Percentiles rank a stretch among this genome's conserved stretches.
Evolutionary conservation across 1,140 invertebrate species (phyloP).

Genomic region (Portunus trituberculatus): DNA sequence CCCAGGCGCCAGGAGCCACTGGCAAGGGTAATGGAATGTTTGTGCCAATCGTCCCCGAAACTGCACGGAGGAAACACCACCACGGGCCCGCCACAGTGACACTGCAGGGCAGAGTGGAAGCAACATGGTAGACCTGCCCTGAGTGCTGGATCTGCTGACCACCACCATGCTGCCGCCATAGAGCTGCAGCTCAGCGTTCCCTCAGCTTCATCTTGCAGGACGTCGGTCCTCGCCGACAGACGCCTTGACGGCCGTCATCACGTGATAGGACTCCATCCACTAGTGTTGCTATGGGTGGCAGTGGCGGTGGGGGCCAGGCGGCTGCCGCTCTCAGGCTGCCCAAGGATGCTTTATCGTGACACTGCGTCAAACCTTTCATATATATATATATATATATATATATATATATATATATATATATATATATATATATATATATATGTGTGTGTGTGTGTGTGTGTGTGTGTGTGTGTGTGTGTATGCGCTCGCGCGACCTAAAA

Average conservation of each 20-base stretch:
- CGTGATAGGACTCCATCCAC: background rate
- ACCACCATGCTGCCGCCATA: background rate
- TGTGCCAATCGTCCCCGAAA: background rate
- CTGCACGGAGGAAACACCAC: background rate
- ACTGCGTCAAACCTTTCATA: background rate
- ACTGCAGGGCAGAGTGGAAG: background rate
- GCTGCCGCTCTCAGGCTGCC: background rate
- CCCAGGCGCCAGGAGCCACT: background rate
- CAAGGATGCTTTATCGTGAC: background rate
- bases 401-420: background rate
- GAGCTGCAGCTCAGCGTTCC: background rate
- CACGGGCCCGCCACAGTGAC: background rate
- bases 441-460: background rate
- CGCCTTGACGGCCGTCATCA: background rate
- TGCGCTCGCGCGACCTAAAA: background rate
- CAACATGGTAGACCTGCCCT: too few species aligned
- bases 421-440: background rate
- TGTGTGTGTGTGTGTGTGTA: constrained; percentile 38
- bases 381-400: background rate
- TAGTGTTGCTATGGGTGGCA: background rate
- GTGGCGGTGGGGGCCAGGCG: background rate
- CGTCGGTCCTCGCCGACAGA: background rate
- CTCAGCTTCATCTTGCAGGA: background rate
- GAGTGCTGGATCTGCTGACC: too few species aligned
- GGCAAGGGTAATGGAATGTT: background rate